Evolutionary conservation across 2,888 invertebrate genomes (phyloP).

Genomic region (Entomobrya proxima): DNA sequence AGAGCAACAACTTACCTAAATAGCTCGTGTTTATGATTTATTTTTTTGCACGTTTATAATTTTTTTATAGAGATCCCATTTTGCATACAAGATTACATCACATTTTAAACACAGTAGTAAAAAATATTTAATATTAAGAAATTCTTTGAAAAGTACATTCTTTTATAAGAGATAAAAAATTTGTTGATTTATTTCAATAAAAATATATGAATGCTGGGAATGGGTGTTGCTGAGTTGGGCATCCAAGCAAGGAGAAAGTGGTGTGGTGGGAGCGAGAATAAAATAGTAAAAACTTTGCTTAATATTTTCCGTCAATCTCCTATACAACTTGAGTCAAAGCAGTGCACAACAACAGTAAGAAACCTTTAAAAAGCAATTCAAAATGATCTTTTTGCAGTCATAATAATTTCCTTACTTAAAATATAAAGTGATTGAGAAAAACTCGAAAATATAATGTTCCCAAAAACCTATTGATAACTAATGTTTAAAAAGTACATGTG

Average conservation of each 20-base stretch:
- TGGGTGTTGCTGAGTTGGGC: conserved; percentile 7
- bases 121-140: neutral
- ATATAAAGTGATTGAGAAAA: conserved; percentile 69
- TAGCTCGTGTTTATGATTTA: neutral
- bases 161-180: neutral
- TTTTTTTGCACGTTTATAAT: neutral
- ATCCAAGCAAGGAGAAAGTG: neutral
- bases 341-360: conserved; percentile 33
- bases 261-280: conserved; percentile 23
- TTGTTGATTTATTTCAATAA: neutral
- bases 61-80: conserved; percentile 36
- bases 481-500: neutral
- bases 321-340: too few species aligned
- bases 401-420: neutral
- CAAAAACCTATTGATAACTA: neutral
- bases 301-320: neutral
- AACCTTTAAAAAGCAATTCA: neutral
- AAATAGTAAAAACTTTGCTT: conserved; percentile 5
- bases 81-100: conserved; percentile 2
- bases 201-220: neutral
- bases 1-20: neutral
- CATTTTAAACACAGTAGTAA: neutral
- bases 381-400: conserved; percentile 38
- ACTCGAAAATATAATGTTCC: conserved; percentile 58
- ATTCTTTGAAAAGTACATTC: neutral